Conservation (phyloP, 2,113 vertebrate genomes). For the Phaethon lepturus region DNA sequence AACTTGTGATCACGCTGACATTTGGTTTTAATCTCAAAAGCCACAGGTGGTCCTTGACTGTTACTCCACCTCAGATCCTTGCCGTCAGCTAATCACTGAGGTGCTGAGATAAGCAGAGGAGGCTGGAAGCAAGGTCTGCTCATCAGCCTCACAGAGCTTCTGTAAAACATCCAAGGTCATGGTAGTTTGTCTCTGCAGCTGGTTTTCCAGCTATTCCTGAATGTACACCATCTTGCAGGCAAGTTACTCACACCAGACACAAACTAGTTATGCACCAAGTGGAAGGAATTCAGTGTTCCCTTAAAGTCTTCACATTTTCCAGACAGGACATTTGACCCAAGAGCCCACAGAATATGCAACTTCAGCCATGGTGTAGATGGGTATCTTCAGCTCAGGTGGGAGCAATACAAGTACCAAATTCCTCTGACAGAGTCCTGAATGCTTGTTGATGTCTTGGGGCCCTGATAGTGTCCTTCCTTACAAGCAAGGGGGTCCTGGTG, state of each 20-base stretch:
- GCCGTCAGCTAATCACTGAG: neutral
- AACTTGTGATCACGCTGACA: neutral
- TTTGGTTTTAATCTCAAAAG: neutral
- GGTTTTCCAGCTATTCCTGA: neutral
- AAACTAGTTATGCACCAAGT: neutral
- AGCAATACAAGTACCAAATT: neutral
- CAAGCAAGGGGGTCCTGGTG: rapidly evolving
- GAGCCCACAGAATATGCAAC: neutral
- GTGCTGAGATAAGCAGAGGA: neutral
- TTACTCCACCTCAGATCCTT: neutral
- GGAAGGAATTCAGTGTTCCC: neutral
- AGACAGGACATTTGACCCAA: neutral
- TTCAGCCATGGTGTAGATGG: neutral
- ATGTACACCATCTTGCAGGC: neutral
- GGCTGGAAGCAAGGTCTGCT: neutral
- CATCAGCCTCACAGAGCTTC: neutral
- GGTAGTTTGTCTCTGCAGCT: neutral
- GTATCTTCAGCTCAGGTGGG: neutral
- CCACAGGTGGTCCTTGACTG: neutral
- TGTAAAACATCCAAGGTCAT: neutral
- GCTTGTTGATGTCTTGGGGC: neutral
- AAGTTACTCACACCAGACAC: neutral
- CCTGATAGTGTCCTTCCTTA: neutral
- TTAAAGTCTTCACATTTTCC: neutral
- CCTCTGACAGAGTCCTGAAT: rapidly evolving